Conservation (phyloP, 2,113 vertebrate species). For the Trematocara marginatum region DNA sequence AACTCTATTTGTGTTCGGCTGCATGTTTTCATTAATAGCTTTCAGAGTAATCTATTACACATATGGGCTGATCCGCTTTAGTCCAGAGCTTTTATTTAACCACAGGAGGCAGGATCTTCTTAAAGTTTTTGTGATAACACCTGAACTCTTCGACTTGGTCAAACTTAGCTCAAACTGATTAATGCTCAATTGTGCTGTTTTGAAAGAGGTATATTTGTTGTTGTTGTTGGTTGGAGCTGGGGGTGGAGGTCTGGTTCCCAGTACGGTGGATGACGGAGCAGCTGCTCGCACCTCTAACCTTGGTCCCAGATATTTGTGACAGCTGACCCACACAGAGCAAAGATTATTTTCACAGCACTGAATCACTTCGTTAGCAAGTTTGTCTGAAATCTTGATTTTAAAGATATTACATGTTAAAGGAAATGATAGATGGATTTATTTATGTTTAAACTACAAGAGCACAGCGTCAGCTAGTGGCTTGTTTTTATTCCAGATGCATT, state of each 20-base stretch:
- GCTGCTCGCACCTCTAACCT: slow-evolving; percentile 15
- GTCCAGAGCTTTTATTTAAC: neutral
- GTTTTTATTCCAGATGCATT: neutral
- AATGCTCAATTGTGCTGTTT: neutral
- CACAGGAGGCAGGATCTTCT: neutral
- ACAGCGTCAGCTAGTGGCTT: fast-evolving
- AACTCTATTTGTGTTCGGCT: neutral
- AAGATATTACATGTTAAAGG: neutral
- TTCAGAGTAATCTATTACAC: neutral
- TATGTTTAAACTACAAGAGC: neutral
- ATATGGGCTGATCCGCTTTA: neutral
- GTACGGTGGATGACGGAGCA: slow-evolving; percentile 3
- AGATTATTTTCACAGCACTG: neutral
- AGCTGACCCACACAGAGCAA: slow-evolving; percentile 2
- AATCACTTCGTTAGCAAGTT: neutral
- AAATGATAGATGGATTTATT: neutral
- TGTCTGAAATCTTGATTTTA: neutral
- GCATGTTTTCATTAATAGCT: neutral
- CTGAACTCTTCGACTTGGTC: neutral
- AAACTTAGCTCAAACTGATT: neutral
- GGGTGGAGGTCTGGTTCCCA: neutral
- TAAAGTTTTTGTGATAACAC: neutral
- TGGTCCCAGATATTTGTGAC: slow-evolving; percentile 12
- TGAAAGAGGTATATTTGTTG: neutral
- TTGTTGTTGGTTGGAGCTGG: fast-evolving